Base-by-base conservation (phyloP, 2,888 invertebrate species). In the Mactromeris polynyma region DNA sequence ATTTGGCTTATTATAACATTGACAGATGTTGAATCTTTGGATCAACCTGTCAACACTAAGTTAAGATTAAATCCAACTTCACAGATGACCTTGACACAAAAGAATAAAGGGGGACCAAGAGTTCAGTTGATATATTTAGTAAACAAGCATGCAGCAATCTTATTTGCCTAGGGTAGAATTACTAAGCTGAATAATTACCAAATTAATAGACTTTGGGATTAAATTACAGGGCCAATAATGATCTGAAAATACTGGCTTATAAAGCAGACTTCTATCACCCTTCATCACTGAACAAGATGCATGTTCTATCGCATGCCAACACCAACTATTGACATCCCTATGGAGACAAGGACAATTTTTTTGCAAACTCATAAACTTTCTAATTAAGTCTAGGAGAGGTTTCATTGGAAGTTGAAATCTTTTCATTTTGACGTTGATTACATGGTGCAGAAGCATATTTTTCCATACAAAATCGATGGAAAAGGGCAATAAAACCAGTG, bases 331-430 rank as follows among this genome's bases (percentile, higher is more conserved):
- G 26, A 26, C 58, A 64, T 64, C 33, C 73, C 73, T 19, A 73
- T 33, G 73, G 31, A 36, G 73, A 33, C 33, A 36, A 17, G 36
- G 36, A 17, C 73, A 73, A 33, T 36, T 33, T 73, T 73, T 73
- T 36, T 73, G 36, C 73, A 73, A 73, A 36, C 73, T 73, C 73
- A 73, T 73, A 73, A 36, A 73, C 36, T 73, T 33, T 73, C 73
- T 73, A 36, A 73, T 73, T 73, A 73, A 33, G 33, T 73, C 73
- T 33, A 33, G 36, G 73, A 33, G 36, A 36, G 33, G 73, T 73
- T 73, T 33, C 73, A 73, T 73, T 73, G 31, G 33, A 73, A 73
- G 14, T 11, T 73, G 73, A 73, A 73, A 73, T 73, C 73, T 73
- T 36, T 33, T 73, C 36, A 73, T 73, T 73, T 33, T 33, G 73